These are phyloP conservation scores for Entomobrya multifasciata DNA, from an alignment of 2,888 invertebrate species.

Conservation along the genomic window DNA sequence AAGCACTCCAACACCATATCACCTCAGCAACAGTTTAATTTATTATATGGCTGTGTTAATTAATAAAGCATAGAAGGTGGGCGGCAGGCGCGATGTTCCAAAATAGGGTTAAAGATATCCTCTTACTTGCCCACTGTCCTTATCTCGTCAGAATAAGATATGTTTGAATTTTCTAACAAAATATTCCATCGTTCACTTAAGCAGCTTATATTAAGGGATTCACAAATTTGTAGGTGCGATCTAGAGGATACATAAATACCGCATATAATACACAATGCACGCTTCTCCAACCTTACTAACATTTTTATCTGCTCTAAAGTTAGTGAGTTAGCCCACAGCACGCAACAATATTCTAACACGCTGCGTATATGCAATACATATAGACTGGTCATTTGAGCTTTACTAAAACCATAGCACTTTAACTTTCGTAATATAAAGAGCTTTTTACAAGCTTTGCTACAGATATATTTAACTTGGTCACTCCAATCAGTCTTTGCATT, in stretches of 20 bases:
- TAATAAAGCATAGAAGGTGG: too few species aligned
- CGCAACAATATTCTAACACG: constrained; percentile 35
- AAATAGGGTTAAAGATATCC: too few species aligned
- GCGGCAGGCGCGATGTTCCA: too few species aligned
- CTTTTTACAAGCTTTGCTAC: constrained; percentile 4
- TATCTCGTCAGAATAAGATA: too few species aligned
- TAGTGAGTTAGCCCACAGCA: not conserved
- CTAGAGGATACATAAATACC: not conserved
- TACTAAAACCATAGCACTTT: not conserved
- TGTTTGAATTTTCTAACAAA: not conserved
- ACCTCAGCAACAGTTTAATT: too few species aligned
- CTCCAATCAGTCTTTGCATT: constrained; percentile 18
- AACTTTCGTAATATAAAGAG: constrained; percentile 27
- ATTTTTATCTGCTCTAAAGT: not conserved
- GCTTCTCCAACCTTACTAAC: constrained; percentile 22
- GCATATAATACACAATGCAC: not conserved
- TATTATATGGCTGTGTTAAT: too few species aligned
- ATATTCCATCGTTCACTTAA: not conserved
- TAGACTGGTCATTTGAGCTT: not conserved
- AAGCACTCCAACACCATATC: too few species aligned
- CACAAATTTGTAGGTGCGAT: not conserved
- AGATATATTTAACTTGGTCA: not conserved
- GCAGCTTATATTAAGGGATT: not conserved
- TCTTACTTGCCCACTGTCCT: too few species aligned
- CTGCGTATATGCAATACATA: constrained; percentile 4